Evolutionary conservation across 2,797 vertebrate species (phyloP).

Genomic region (Halcyon badia): DNA sequence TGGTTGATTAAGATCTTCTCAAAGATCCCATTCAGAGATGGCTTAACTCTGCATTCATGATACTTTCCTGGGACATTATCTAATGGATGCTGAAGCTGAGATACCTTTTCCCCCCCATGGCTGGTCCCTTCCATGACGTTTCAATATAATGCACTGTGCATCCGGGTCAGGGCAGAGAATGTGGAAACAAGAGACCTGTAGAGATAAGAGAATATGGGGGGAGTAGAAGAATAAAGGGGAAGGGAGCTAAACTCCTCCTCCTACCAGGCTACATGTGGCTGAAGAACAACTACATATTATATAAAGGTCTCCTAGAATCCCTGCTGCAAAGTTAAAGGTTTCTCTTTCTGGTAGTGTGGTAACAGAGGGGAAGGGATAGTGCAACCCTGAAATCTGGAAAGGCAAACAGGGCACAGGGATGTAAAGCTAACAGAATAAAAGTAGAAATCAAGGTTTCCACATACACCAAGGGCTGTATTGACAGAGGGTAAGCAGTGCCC

Average conservation of each 20-base stretch:
- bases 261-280: background rate
- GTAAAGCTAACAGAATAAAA: background rate
- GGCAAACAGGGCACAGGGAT: background rate
- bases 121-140: background rate
- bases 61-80: background rate
- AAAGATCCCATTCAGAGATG: background rate
- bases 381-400: background rate
- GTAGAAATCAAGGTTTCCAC: conserved; percentile 34
- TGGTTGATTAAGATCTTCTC: background rate
- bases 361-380: background rate
- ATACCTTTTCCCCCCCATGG: fast-evolving
- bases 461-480: background rate
- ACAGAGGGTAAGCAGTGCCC: conserved; percentile 49
- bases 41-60: background rate
- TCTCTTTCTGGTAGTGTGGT: background rate
- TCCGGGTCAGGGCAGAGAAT: background rate
- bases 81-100: background rate
- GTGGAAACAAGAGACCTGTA: background rate
- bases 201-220: background rate
- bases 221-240: background rate
- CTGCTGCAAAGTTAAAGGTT: background rate
- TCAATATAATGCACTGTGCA: background rate
- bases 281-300: background rate
- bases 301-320: background rate
- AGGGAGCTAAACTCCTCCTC: background rate